Evolutionary conservation across 2,113 vertebrate species (phyloP), one percentile per base, ranked within the genome.

Genomic region (Gnathochromis pfefferi): DNA sequence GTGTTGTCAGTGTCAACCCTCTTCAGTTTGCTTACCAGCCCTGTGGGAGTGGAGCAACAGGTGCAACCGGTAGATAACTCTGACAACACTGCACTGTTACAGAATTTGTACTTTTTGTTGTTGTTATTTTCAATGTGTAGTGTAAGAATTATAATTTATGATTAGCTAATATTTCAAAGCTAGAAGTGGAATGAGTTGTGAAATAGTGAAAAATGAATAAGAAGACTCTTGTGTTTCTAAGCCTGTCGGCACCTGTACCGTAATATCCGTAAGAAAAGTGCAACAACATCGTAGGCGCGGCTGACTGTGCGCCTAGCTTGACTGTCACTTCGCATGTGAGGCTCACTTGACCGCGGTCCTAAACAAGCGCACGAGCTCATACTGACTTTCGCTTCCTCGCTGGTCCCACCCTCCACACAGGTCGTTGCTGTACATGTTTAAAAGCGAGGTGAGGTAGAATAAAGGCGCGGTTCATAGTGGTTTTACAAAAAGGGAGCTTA

Each of bases 201-300:
- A 65, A 65, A 65, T 13, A 5, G 4, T 65, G 33, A 65, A 13
- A 65, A 13, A 38, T 13, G 0, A 21, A 68, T 68, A 0, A 68
- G 1, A 35, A 0, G 60, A 65, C 60, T 31, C 57, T 65, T 13
- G 33, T 65, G 33, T 8, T 65, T 65, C 60, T 38, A 68, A 68
- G 33, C 0, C 60, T 38, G 33, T 65, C 33, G 6, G 33, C 60
- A 21, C 60, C 19, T 5, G 0, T 65, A 38, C 60, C 19, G 63
- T 38, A 38, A 68, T 13, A 38, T 21, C 33, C 4, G 2, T 68
- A 38, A 8, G 33, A 13, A 68, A 38, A 68, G 19, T 21, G 63
- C 19, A 68, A 68, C 63, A 38, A 38, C 19, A 68, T 68, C 3
- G 60, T 68, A 21, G 60, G 19, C 1, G 17, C 58, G 31, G 31